These are phyloP conservation scores for Mythimna lalbum DNA, from an alignment of 2,888 invertebrate species.

Conservation along the genomic window DNA sequence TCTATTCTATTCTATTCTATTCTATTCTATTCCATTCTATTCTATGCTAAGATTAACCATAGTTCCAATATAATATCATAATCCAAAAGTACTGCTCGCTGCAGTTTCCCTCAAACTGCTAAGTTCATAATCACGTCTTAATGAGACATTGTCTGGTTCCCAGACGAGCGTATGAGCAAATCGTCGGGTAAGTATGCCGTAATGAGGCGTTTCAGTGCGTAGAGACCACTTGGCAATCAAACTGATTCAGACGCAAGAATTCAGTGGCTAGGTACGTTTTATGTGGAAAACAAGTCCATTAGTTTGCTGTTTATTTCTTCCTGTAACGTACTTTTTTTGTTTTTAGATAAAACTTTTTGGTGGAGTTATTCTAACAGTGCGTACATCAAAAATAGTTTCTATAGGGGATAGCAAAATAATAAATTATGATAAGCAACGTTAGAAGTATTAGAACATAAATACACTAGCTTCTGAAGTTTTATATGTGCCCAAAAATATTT, in stretches of 20 bases:
- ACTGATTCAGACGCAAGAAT: constrained; percentile 53
- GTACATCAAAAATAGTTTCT: no score
- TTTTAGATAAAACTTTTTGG: neutral
- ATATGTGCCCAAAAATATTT: no score
- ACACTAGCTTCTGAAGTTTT: no score
- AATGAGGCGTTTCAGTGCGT: constrained; percentile 62
- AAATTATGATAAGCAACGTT: no score
- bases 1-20: no score
- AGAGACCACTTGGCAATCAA: constrained; percentile 58
- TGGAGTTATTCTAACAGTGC: no score
- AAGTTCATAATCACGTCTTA: constrained; percentile 61
- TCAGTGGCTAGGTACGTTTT: constrained; percentile 3
- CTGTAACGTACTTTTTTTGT: neutral
- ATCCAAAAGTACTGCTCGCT: constrained; percentile 8
- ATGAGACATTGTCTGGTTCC: constrained; percentile 61
- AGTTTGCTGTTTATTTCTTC: constrained; percentile 15
- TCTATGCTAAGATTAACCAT: neutral
- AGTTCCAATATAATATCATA: neutral
- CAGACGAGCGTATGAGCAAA: constrained; percentile 47
- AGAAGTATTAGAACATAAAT: no score
- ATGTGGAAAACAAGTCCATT: constrained; percentile 46
- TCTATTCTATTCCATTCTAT: no score
- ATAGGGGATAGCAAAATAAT: no score
- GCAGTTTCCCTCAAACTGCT: constrained; percentile 30
- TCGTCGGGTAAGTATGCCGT: constrained; percentile 58